These are phyloP conservation scores for Monodelphis domestica DNA, from an alignment of 2,797 vertebrate genomes.

Conservation along the genomic window DNA sequence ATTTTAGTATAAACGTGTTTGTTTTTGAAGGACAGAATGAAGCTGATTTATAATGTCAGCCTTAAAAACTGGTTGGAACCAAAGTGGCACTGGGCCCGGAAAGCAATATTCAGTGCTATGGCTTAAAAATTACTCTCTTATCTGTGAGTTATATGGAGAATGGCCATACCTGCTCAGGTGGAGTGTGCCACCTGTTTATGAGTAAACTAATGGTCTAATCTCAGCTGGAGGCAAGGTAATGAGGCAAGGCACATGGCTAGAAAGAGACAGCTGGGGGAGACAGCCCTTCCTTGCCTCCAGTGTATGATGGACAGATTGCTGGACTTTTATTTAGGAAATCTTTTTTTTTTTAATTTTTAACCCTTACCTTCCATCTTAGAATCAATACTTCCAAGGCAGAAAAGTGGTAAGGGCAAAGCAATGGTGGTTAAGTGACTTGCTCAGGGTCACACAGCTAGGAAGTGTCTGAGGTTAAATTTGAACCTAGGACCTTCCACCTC, in stretches of 20 bases:
- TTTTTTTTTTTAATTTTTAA: too few relatives aligned
- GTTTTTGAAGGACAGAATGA: not conserved
- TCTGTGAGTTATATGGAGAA: constrained; percentile 79
- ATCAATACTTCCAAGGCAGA: too few relatives aligned
- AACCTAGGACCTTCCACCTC: too few relatives aligned
- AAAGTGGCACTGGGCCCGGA: rapidly evolving
- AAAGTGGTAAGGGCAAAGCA: too few relatives aligned
- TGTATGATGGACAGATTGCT: not conserved
- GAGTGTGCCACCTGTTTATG: constrained; percentile 86
- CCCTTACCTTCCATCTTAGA: too few relatives aligned
- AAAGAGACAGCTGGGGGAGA: constrained; percentile 58
- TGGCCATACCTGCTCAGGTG: constrained; percentile 77
- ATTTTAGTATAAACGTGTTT: not conserved
- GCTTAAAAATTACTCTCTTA: constrained; percentile 73
- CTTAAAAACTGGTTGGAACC: not conserved
- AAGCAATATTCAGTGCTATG: not conserved
- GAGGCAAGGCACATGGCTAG: constrained; percentile 63
- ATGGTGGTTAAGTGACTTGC: too few relatives aligned
- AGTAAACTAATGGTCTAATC: constrained; percentile 83
- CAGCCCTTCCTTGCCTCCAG: constrained; percentile 34
- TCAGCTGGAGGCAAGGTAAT: constrained; percentile 80
- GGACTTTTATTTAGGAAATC: not conserved
- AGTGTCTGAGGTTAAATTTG: too few relatives aligned
- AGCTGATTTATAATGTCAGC: not conserved
- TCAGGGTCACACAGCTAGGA: too few relatives aligned